phyloP scores from a whole-genome alignment of 2,888 invertebrate genomes.

The Sphaerophoria rueppellii region DNA sequence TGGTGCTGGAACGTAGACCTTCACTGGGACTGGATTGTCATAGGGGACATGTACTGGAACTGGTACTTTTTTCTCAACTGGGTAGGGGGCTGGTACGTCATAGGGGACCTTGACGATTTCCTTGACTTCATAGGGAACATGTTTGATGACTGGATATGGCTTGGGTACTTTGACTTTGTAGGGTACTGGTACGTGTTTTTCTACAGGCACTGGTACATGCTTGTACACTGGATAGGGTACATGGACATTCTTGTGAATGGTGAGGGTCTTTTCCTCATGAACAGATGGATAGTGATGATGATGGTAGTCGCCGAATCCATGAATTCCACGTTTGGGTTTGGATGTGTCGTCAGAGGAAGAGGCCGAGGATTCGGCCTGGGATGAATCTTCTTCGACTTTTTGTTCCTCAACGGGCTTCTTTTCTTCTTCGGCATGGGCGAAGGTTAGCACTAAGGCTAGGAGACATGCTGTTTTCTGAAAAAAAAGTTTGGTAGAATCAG shows the following conservation, averaged over 20 bases:
- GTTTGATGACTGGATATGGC: slow-evolving; percentile 88
- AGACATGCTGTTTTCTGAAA: slow-evolving; percentile 81
- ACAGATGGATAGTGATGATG: slow-evolving; percentile 78
- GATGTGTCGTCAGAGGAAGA: slow-evolving; percentile 85
- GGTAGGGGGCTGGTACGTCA: slow-evolving; percentile 90
- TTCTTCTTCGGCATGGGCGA: slow-evolving; percentile 85
- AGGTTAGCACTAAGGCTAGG: slow-evolving; percentile 84
- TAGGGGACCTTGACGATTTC: slow-evolving; percentile 91
- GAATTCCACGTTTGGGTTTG: slow-evolving; percentile 89
- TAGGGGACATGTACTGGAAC: slow-evolving; percentile 89
- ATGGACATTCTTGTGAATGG: slow-evolving; percentile 87
- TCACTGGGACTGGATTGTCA: slow-evolving; percentile 90
- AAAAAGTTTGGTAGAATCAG: neutral
- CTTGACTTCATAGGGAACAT: slow-evolving; percentile 88
- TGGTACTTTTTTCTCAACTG: slow-evolving; percentile 90
- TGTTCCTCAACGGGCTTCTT: slow-evolving; percentile 83
- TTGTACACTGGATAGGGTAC: slow-evolving; percentile 88
- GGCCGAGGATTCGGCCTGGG: slow-evolving; percentile 77
- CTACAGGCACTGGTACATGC: slow-evolving; percentile 85
- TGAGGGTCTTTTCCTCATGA: slow-evolving; percentile 86
- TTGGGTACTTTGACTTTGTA: slow-evolving; percentile 87
- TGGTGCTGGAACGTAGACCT: slow-evolving; percentile 85
- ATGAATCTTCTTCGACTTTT: slow-evolving; percentile 81
- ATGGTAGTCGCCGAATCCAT: slow-evolving; percentile 83
- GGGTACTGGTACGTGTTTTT: slow-evolving; percentile 85